Base-by-base conservation (phyloP, 23 tunicate genomes). In the Halocynthia roretzi region DNA sequence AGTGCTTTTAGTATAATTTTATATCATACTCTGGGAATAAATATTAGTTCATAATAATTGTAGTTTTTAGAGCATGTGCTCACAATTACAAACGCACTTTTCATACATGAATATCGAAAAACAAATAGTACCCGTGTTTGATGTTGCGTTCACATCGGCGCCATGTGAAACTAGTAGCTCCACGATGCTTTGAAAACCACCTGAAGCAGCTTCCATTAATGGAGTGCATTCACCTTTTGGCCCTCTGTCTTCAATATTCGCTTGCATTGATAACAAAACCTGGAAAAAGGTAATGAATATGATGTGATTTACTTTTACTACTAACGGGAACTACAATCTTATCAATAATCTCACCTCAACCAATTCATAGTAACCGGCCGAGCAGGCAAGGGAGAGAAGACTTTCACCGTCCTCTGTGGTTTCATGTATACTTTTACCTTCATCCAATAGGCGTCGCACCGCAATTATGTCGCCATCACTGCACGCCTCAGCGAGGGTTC, bases 141-240 rank as follows among this genome's bases (percentile, higher is more conserved):
- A 92, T 7, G 86, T 71, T 54, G 95, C 95, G 82, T 94, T 89
- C 31, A 94, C 81, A 55, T 94, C 96, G 0, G 91, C 95, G 6
- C 91, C 87, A 62, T 94, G 99, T 7, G 62, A 50, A 17, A 94
- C 15, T 44, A 94, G 70, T 63, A 94, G 67, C 54, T 68, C 69
- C 21, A 88, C 95, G 65, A 94, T 82, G 44, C 85, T 87, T 50
- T 44, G 64, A 67, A 76, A 88, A 21, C 99, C 99, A 12, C 94
- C 94, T n/a, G 89, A 88, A 6, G 99, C 94, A 0, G 99, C 99
- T 75, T 94, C 99, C 99, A 94, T 94, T 44, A 94, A 79, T 17
- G 99, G 99, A 49, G 99, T 94, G 55, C 94, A 87, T 61, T 87
- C 99, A 50, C 99, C 99, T 74, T 94, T 94, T 7, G 96, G 83